Percentiles rank a stretch among this genome's conserved stretches.
Conservation (phyloP, 2,797 vertebrate species). For the Arnoldichthys spilopterus region DNA sequence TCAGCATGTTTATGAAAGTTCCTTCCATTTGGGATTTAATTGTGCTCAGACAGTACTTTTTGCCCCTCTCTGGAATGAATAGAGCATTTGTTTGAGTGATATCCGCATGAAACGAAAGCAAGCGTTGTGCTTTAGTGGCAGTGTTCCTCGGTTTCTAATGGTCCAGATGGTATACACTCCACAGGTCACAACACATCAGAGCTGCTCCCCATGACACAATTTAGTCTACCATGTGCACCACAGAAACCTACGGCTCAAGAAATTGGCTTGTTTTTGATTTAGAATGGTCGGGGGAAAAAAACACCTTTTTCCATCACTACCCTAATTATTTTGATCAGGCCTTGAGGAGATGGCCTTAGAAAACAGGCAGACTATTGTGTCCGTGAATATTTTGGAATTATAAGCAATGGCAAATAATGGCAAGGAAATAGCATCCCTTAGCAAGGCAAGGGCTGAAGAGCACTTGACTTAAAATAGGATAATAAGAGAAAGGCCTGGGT, state of each 20-base stretch:
- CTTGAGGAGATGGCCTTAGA: conserved; percentile 23
- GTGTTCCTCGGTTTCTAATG: conserved; percentile 47
- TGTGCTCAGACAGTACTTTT: conserved; percentile 71
- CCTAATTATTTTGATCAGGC: conserved; percentile 47
- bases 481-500: conserved; percentile 21
- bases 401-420: conserved; percentile 36
- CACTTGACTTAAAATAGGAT: conserved; percentile 37
- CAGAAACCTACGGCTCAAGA: conserved; percentile 46
- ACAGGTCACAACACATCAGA: conserved; percentile 56
- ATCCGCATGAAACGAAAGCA: conserved; percentile 34
- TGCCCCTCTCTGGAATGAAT: conserved; percentile 12
- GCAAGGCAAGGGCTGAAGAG: conserved; percentile 37
- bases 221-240: conserved; percentile 46
- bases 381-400: conserved; percentile 44
- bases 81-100: conserved; percentile 22
- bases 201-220: conserved; percentile 49
- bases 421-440: conserved; percentile 41
- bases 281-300: conserved; percentile 2
- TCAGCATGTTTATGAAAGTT: conserved; percentile 78
- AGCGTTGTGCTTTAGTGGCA: conserved; percentile 50
- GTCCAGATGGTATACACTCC: conserved; percentile 58
- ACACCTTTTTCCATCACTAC: background rate
- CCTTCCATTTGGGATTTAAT: conserved; percentile 74
- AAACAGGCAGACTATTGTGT: conserved; percentile 30
- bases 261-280: conserved; percentile 38